Percentiles rank a stretch among this genome's conserved stretches.
Conservation (phyloP, 2,888 invertebrate species). For the Petrolisthes cinctipes region DNA sequence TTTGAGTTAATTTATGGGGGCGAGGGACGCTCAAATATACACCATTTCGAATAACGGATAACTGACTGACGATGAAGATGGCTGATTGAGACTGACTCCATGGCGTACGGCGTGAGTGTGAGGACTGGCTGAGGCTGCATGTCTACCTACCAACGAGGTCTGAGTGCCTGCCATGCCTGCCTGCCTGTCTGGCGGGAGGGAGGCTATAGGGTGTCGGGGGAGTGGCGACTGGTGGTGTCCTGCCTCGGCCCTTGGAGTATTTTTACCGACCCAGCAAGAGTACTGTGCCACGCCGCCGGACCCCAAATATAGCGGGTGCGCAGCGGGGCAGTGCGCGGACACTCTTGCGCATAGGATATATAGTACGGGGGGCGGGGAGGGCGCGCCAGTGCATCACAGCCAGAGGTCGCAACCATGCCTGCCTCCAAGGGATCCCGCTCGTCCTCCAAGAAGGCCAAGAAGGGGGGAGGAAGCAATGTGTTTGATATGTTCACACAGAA, state of each 20-base stretch:
- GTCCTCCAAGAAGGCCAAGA: conserved; percentile 74
- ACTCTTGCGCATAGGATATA: conserved; percentile 58
- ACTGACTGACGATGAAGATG: conserved; percentile 17
- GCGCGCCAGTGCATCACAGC: conserved; percentile 63
- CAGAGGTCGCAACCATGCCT: conserved; percentile 65
- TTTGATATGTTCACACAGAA: conserved; percentile 66
- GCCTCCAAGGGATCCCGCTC: conserved; percentile 65
- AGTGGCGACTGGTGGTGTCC: conserved; percentile 2
- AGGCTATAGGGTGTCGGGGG: not conserved
- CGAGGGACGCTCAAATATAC: no score
- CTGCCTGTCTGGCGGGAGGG: not conserved
- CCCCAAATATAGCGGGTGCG: conserved; percentile 59
- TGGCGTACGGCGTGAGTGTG: not conserved
- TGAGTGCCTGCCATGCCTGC: no score
- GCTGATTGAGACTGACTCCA: not conserved
- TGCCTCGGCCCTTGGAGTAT: conserved; percentile 33
- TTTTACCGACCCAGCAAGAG: conserved; percentile 36
- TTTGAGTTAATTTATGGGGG: no score
- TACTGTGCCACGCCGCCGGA: conserved; percentile 41
- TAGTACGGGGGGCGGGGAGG: conserved; percentile 39
- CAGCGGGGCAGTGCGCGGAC: conserved; percentile 33
- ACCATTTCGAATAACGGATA: not conserved
- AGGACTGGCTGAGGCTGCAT: not conserved
- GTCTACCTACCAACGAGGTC: no score
- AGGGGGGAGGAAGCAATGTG: conserved; percentile 65